Conservation (phyloP, 2,113 vertebrate genomes). For the Calidris pugnax region DNA sequence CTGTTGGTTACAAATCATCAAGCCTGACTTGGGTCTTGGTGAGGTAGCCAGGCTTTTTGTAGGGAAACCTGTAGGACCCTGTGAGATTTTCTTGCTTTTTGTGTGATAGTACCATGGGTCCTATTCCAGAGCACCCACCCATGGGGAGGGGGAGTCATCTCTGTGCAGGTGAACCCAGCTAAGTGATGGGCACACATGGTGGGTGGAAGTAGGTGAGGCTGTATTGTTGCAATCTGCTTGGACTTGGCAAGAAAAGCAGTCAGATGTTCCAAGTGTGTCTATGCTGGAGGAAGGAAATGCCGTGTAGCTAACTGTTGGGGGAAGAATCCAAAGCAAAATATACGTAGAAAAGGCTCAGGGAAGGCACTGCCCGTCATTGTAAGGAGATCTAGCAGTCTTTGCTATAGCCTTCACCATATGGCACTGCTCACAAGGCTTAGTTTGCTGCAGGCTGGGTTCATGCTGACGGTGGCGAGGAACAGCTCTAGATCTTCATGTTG, state of each 20-base stretch:
- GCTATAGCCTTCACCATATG: not conserved
- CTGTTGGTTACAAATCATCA: not conserved
- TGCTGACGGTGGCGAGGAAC: accelerated
- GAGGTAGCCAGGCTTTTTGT: not conserved
- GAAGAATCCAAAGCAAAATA: not conserved
- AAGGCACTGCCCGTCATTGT: not conserved
- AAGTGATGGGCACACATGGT: accelerated
- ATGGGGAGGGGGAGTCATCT: not conserved
- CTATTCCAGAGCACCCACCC: not conserved
- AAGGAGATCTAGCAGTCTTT: not conserved
- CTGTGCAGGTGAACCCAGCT: no score
- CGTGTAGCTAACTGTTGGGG: not conserved
- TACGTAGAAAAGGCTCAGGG: not conserved
- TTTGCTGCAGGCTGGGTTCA: not conserved
- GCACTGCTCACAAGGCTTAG: not conserved
- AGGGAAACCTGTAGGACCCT: not conserved
- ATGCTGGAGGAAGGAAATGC: not conserved
- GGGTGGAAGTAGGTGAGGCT: not conserved
- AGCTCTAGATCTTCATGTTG: not conserved
- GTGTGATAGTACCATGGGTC: not conserved
- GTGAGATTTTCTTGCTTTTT: not conserved
- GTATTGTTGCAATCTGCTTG: not conserved
- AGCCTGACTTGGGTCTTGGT: not conserved
- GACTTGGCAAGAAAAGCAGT: not conserved
- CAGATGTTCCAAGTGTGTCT: accelerated